Evolutionary conservation across 2,888 invertebrate species (phyloP).

Genomic region (Dolomedes plantarius): DNA sequence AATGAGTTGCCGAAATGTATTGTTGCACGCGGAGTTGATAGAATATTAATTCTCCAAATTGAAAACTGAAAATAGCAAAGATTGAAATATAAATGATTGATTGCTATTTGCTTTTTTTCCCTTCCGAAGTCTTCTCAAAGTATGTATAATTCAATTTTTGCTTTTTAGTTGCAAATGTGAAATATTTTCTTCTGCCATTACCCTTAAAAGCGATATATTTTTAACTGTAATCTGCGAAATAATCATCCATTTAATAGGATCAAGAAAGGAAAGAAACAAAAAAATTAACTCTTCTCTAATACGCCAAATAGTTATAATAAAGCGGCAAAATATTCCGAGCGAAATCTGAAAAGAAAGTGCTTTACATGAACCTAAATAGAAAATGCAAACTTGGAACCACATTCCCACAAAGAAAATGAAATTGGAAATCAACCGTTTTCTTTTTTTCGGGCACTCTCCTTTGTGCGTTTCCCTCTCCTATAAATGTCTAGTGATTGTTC

Average conservation of each 20-base stretch:
- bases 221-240: neutral
- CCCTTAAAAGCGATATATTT: neutral
- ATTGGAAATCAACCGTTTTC: neutral
- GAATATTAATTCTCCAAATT: no score
- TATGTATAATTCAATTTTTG: neutral
- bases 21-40: no score
- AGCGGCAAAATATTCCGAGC: neutral
- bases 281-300: neutral
- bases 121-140: neutral
- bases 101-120: neutral
- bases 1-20: no score
- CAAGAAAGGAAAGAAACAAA: neutral
- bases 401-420: constrained; percentile 4
- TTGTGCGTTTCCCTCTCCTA: constrained; percentile 11
- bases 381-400: neutral
- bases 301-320: neutral
- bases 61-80: no score
- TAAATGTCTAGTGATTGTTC: constrained; percentile 56
- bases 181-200: neutral
- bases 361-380: neutral
- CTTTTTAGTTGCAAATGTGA: no score
- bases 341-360: neutral
- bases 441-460: neutral
- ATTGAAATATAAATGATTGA: neutral
- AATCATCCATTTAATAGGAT: neutral